Base-by-base conservation (phyloP, 2,888 invertebrate genomes). In the Catocala sponsa region DNA sequence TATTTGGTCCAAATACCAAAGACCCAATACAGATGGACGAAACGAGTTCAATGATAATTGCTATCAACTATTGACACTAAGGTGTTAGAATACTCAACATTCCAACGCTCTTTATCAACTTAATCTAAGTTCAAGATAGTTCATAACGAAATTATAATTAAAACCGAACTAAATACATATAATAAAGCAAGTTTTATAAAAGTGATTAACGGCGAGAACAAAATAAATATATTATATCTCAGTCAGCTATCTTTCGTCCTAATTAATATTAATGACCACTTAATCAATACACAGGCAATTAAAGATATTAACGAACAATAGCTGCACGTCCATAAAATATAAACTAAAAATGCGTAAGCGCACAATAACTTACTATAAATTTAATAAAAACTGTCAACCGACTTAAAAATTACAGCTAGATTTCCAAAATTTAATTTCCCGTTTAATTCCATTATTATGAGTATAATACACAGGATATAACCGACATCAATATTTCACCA, bases 191-290 rank as follows among this genome's bases (percentile, higher is more conserved):
- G 11, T 42, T 42, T 42, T 44, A 44, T 44, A 13, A 44, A 13
- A 44, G 44, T 12, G 44, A 44, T 44, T 13, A 44, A 44, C 44
- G 44, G 44, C 12, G 6, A 44, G 7, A 43, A 44, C 12, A 44
- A 44, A 13, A 2, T 12, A 6, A 13, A 44, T 42, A 42, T 4
- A n/a, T 42, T 42, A 10, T 5, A 11, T 42, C 42, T 10, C n/a
- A 46, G 43, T 46, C 46, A 46, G n/a, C 5, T 10, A 10, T 43
- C 43, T 43, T 43, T 43, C n/a, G 43, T n/a, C 12, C 4, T 46
- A 46, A 46, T 46, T 13, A 46, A 46, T 46, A 11, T 15, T 47
- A 47, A 47, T 47, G 46, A 47, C 9, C 47, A 25, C 12, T 47
- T 47, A 47, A 47, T 47, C 47, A 47, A 25, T 47, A 25, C 25